phyloP scores from a whole-genome alignment of 2,113 vertebrate species.

The Triplophysa siluroides region DNA sequence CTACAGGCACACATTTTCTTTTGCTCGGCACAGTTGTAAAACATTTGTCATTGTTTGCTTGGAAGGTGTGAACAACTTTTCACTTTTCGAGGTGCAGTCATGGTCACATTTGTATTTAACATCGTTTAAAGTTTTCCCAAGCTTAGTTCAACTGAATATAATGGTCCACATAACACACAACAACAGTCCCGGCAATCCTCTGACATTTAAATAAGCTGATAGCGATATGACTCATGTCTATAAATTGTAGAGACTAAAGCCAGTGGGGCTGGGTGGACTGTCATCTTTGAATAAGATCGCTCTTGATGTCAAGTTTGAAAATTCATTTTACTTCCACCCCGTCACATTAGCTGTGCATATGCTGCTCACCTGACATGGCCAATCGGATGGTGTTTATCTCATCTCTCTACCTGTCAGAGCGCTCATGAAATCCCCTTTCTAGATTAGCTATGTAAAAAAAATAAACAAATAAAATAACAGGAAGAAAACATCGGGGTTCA shows the following conservation, averaged over 20 bases:
- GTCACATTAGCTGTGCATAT: conserved; percentile 57
- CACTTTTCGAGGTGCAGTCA: background rate
- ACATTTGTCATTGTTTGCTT: background rate
- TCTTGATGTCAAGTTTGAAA: conserved; percentile 56
- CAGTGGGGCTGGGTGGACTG: conserved; percentile 14
- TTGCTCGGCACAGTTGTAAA: background rate
- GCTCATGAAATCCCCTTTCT: conserved; percentile 57
- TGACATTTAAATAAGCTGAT: conserved; percentile 48
- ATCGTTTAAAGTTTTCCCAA: background rate
- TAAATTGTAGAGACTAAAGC: conserved; percentile 44
- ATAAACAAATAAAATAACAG: background rate
- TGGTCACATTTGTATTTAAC: background rate
- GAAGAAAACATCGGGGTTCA: conserved; percentile 1
- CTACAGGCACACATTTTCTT: background rate
- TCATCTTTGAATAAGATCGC: conserved; percentile 56
- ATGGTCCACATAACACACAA: background rate
- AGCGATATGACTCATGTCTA: conserved; percentile 24
- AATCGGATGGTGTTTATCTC: conserved; percentile 65
- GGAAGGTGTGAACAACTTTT: background rate
- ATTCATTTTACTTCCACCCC: conserved; percentile 56
- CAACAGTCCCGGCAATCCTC: conserved; percentile 17
- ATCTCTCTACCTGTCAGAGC: conserved; percentile 55
- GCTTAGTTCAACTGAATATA: conserved; percentile 9
- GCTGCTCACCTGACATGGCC: conserved; percentile 58
- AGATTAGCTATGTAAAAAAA: conserved; percentile 53